A percentile compares a stretch with the other conserved stretches of the same genome.
These are phyloP conservation scores for Tachina lurida DNA, from an alignment of 2,888 invertebrate species.

Conservation along the genomic window DNA sequence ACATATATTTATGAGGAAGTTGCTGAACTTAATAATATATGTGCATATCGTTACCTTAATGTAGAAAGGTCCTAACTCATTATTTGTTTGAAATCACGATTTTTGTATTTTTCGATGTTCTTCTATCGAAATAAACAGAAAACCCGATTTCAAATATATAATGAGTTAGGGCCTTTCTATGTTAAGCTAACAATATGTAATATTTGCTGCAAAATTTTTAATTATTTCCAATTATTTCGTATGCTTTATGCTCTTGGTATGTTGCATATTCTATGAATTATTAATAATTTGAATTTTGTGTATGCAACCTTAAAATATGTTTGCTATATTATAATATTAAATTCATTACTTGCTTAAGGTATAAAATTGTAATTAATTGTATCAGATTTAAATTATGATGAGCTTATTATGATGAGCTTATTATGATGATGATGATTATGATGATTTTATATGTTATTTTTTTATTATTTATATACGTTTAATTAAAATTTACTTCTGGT, in stretches of 20 bases:
- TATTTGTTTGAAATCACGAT: no score
- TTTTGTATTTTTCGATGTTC: no score
- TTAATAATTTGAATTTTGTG: constrained; percentile 21
- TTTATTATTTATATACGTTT: constrained; percentile 12
- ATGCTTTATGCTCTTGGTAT: not conserved
- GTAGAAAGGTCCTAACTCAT: no score
- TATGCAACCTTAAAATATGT: constrained; percentile 9
- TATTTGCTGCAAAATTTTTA: not conserved
- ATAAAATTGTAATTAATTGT: constrained; percentile 66
- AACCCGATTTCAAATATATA: no score
- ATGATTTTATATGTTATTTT: constrained; percentile 26
- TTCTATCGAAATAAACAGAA: no score
- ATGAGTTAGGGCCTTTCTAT: no score
- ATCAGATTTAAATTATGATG: constrained; percentile 46
- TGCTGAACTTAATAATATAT: not conserved
- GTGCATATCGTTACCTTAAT: no score
- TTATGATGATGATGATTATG: constrained; percentile 15
- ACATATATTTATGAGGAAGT: not conserved
- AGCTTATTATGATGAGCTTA: constrained; percentile 17
- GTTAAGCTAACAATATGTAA: no score
- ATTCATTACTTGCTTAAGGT: constrained; percentile 15
- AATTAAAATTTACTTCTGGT: not conserved
- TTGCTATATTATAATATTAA: constrained; percentile 28
- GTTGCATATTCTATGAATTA: constrained; percentile 15
- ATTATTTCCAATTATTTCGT: not conserved